A percentile compares a stretch with the other conserved stretches of the same genome.
These are phyloP conservation scores for Brenthis ino DNA, from an alignment of 2,888 invertebrate species.

Conservation along the genomic window DNA sequence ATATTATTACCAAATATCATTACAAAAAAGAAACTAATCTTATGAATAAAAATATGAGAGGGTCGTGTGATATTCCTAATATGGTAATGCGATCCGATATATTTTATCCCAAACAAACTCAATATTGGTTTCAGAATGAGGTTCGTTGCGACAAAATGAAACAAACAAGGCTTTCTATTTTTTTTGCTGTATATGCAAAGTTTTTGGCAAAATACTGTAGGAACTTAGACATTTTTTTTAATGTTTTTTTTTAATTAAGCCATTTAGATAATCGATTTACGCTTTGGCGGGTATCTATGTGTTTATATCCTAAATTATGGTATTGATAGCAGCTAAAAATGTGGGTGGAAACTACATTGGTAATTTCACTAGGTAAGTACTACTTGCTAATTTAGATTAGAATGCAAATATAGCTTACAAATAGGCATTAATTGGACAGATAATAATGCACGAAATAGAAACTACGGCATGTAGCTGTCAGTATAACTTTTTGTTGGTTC, in stretches of 20 bases:
- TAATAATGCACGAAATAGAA: conserved; percentile 28
- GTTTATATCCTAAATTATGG: conserved; percentile 33
- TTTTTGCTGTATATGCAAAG: conserved; percentile 15
- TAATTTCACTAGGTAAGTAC: conserved; percentile 15
- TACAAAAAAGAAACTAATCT: conserved; percentile 16
- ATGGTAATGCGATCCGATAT: conserved; percentile 47
- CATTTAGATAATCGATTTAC: conserved; percentile 10
- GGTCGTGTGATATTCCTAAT: conserved; percentile 43
- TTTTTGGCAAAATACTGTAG: background rate
- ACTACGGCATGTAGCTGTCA: conserved; percentile 4
- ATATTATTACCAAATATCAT: conserved; percentile 17
- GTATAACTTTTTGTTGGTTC: background rate
- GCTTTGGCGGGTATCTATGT: conserved; percentile 5
- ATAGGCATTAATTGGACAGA: conserved; percentile 29
- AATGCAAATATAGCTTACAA: conserved; percentile 19
- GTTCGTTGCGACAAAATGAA: conserved; percentile 41
- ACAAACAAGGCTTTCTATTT: conserved; percentile 31
- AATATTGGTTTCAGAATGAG: conserved; percentile 41
- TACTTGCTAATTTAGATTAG: conserved; percentile 36
- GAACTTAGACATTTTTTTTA: background rate
- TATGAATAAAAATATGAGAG: conserved; percentile 36
- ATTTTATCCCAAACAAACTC: conserved; percentile 44
- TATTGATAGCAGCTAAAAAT: conserved; percentile 38
- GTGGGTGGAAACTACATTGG: conserved; percentile 33
- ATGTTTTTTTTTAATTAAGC: background rate